Evolutionary conservation across 2,888 invertebrate genomes (phyloP).

Genomic region (Amblyjoppa fuscipennis): DNA sequence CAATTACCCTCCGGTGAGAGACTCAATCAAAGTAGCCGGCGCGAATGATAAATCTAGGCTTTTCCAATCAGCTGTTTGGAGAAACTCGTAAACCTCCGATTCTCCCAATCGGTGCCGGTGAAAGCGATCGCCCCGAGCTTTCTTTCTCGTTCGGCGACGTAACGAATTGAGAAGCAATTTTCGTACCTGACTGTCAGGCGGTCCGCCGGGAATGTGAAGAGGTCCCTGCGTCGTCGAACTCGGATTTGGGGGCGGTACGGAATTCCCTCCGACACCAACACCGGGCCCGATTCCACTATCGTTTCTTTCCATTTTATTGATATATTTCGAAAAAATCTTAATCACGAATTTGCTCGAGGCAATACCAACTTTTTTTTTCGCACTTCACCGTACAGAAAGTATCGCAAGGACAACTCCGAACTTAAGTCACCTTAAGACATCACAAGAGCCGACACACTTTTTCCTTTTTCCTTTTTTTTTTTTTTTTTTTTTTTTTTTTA

Average conservation of each 20-base stretch:
- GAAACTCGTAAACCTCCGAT: constrained; percentile 2
- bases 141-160: constrained; percentile 3
- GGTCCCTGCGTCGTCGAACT: constrained; percentile 76
- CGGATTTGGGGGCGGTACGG: constrained; percentile 77
- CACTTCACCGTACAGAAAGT: constrained; percentile 4
- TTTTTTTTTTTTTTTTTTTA: not conserved
- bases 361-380: not conserved
- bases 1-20: constrained; percentile 11
- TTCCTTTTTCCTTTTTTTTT: constrained; percentile 13
- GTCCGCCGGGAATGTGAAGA: constrained; percentile 76
- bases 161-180: not conserved
- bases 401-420: not conserved
- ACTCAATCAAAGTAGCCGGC: constrained; percentile 11
- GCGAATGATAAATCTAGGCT: constrained; percentile 8
- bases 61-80: constrained; percentile 5
- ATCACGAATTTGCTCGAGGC: constrained; percentile 7
- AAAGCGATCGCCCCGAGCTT: constrained; percentile 23
- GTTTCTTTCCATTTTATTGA: constrained; percentile 77
- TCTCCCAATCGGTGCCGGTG: not conserved
- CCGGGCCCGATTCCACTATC: constrained; percentile 76
- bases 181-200: constrained; percentile 79
- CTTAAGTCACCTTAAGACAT: constrained; percentile 20
- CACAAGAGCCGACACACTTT: constrained; percentile 15
- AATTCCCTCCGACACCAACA: constrained; percentile 74
- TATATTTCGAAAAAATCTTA: not conserved